A percentile compares a stretch with the other conserved stretches of the same genome.
Evolutionary conservation across 2,113 vertebrate genomes (phyloP).

Genomic region (Hemibagrus wyckioides): DNA sequence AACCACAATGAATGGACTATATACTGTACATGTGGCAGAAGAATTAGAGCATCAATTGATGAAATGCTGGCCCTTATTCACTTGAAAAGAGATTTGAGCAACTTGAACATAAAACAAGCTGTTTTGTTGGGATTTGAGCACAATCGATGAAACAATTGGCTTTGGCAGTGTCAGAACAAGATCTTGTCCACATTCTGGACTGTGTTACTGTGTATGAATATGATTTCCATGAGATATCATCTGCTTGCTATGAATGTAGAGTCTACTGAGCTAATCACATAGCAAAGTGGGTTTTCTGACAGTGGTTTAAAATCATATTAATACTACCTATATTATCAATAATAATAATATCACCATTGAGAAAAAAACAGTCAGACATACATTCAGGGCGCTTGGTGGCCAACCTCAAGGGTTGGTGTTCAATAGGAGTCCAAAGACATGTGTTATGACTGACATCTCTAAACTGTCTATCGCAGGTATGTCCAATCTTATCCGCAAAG

Average conservation of each 20-base stretch:
- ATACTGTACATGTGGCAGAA: background rate
- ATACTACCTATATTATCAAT: no score
- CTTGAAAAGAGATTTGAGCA: background rate
- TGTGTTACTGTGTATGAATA: background rate
- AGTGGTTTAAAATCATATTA: no score
- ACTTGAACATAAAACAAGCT: background rate
- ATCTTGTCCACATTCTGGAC: background rate
- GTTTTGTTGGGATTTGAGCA: background rate
- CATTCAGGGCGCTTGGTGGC: background rate
- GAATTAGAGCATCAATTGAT: background rate
- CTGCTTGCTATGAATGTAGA: background rate
- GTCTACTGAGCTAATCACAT: no score
- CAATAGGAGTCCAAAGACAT: no score
- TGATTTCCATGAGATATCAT: background rate
- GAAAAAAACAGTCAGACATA: background rate
- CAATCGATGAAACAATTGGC: background rate
- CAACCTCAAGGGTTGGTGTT: no score
- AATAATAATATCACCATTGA: background rate
- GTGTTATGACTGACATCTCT: no score
- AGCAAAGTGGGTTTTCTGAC: background rate
- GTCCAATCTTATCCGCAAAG: no score
- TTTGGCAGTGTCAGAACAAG: background rate
- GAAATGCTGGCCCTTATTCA: background rate
- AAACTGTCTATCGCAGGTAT: no score
- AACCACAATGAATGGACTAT: background rate